These are phyloP conservation scores for Platypus cylindrus DNA, from an alignment of 2,888 invertebrate species.

Conservation along the genomic window DNA sequence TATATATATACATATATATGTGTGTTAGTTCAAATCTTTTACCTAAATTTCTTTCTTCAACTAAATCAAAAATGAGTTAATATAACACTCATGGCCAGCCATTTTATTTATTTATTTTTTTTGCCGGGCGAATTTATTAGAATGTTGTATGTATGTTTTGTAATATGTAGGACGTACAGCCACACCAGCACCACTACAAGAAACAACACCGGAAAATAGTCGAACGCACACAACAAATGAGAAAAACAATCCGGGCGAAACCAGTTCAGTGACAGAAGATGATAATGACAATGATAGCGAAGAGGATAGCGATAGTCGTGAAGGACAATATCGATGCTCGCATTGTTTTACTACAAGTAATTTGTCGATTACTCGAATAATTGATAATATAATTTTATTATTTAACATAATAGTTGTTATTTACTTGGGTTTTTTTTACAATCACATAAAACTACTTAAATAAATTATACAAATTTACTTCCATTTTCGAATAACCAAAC, in stretches of 20 bases:
- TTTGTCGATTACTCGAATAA: slow-evolving; percentile 18
- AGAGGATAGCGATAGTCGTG: slow-evolving; percentile 82
- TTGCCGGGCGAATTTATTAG: too few relatives aligned
- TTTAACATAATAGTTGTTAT: too few relatives aligned
- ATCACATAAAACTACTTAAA: too few relatives aligned
- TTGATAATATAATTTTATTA: neutral
- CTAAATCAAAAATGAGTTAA: slow-evolving; percentile 1
- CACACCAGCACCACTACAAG: slow-evolving; percentile 34
- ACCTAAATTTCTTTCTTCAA: neutral
- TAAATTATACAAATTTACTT: too few relatives aligned
- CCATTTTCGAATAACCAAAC: too few relatives aligned
- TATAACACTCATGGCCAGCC: too few relatives aligned
- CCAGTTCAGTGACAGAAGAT: slow-evolving; percentile 71
- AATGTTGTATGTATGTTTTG: too few relatives aligned
- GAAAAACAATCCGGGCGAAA: slow-evolving; percentile 57
- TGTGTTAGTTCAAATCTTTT: too few relatives aligned
- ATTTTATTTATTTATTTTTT: too few relatives aligned
- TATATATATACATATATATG: too few relatives aligned
- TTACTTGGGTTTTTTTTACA: too few relatives aligned
- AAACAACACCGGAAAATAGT: slow-evolving; percentile 34
- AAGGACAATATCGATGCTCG: slow-evolving; percentile 62
- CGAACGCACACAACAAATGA: slow-evolving; percentile 49
- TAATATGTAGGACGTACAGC: slow-evolving; percentile 24
- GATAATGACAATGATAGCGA: slow-evolving; percentile 82
- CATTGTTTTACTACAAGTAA: slow-evolving; percentile 63